These are phyloP conservation scores for Presbytis comata DNA, from an alignment of 2,797 vertebrate genomes.

Conservation along the genomic window DNA sequence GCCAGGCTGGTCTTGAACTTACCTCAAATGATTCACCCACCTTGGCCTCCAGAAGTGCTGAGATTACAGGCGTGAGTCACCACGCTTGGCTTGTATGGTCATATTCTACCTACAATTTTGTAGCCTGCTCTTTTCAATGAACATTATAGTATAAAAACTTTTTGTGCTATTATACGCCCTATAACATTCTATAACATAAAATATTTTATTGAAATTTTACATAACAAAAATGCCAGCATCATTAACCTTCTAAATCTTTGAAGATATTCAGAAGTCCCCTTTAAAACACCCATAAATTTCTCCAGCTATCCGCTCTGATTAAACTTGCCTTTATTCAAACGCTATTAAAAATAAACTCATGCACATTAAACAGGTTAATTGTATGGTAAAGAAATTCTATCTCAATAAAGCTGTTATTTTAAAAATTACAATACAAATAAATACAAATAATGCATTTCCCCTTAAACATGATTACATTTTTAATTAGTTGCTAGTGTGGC, in stretches of 20 bases:
- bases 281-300: slow-evolving; percentile 36
- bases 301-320: not conserved
- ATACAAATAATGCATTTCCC: not conserved
- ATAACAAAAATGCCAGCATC: slow-evolving; percentile 18
- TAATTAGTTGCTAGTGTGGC: not conserved
- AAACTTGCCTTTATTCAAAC: slow-evolving; percentile 11
- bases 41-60: too few species aligned
- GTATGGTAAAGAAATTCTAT: slow-evolving; percentile 17
- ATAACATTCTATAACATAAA: slow-evolving; percentile 26
- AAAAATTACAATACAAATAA: not conserved
- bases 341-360: slow-evolving; percentile 50
- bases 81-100: not conserved
- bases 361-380: slow-evolving; percentile 33
- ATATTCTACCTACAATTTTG: not conserved
- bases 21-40: too few species aligned
- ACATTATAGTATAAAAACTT: slow-evolving; percentile 10
- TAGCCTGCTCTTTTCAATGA: not conserved
- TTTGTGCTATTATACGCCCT: not conserved
- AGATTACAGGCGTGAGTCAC: too few species aligned
- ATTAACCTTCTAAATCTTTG: slow-evolving; percentile 40
- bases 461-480: slow-evolving; percentile 26
- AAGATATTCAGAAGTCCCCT: slow-evolving; percentile 42
- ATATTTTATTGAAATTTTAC: slow-evolving; percentile 42
- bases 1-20: too few species aligned
- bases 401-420: slow-evolving; percentile 30